Evolutionary conservation across 2,113 vertebrate genomes (phyloP).

Genomic region (Otus sunia): DNA sequence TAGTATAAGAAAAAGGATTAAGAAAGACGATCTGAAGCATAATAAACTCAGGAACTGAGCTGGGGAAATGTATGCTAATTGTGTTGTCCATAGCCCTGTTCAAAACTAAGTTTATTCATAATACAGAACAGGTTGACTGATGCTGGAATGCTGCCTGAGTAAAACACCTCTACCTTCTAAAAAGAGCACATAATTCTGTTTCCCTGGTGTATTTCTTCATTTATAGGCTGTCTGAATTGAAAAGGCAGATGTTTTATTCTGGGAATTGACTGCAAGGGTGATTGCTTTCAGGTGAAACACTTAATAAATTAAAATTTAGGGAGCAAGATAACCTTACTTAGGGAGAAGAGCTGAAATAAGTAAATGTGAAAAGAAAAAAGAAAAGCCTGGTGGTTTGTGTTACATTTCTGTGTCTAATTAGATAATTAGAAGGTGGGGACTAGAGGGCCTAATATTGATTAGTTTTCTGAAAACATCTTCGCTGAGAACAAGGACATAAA

Average conservation of each 20-base stretch:
- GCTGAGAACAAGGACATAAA: conserved; percentile 6
- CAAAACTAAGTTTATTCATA: background rate
- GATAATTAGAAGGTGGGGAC: conserved; percentile 60
- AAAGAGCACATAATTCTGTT: conserved; percentile 57
- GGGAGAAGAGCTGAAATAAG: conserved; percentile 34
- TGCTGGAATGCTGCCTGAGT: conserved; percentile 13
- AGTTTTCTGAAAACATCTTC: conserved; percentile 56
- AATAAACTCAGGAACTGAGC: background rate
- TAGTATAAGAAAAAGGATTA: conserved; percentile 11
- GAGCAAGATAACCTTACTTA: conserved; percentile 50
- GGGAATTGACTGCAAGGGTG: conserved; percentile 70
- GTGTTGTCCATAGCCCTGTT: background rate
- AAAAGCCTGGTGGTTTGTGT: background rate
- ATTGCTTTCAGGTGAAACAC: conserved; percentile 74
- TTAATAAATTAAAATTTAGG: conserved; percentile 77
- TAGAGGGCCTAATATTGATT: conserved; percentile 57
- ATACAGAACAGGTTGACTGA: conserved; percentile 11
- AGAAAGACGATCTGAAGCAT: background rate
- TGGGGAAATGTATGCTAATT: background rate
- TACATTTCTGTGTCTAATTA: conserved; percentile 66
- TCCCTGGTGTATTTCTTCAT: conserved; percentile 66
- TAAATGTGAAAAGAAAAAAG: background rate
- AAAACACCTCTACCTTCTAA: conserved; percentile 55
- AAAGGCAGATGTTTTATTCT: conserved; percentile 74
- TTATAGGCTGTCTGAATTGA: conserved; percentile 65